These are phyloP conservation scores for Leguminivora glycinivorella DNA, from an alignment of 1,140 invertebrate genomes.

Conservation along the genomic window DNA sequence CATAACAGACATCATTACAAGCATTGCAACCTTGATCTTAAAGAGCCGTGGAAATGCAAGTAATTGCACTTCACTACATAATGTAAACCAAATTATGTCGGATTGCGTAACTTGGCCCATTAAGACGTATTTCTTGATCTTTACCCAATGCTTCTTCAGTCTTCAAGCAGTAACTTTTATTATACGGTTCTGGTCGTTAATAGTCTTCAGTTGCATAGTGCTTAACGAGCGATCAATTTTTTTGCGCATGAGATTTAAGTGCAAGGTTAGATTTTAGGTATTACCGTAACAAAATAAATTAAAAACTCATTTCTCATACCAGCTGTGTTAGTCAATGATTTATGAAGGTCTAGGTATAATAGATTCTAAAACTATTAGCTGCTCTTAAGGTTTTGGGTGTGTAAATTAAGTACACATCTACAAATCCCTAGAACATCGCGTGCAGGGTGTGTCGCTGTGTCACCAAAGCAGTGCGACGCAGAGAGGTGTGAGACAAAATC, in stretches of 20 bases:
- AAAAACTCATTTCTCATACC: not conserved
- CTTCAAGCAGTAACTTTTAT: too few relatives aligned
- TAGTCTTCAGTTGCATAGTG: not conserved
- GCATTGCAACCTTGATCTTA: slow-evolving; percentile 17
- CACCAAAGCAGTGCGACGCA: too few relatives aligned
- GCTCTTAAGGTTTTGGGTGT: too few relatives aligned
- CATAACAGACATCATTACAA: slow-evolving; percentile 21
- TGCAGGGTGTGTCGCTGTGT: too few relatives aligned
- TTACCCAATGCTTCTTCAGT: slow-evolving; percentile 30
- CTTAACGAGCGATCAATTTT: slow-evolving; percentile 15
- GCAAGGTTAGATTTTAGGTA: slow-evolving; percentile 4
- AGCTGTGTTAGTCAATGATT: not conserved
- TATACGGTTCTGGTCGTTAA: too few relatives aligned
- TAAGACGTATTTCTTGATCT: slow-evolving; percentile 15
- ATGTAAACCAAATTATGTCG: not conserved
- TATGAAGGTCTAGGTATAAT: too few relatives aligned
- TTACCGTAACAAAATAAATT: not conserved
- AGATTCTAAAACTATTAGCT: too few relatives aligned
- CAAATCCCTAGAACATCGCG: too few relatives aligned
- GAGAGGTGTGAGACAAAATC: too few relatives aligned
- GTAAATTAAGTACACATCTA: too few relatives aligned
- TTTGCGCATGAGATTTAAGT: slow-evolving; percentile 7
- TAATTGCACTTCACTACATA: slow-evolving; percentile 7
- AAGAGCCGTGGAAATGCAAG: slow-evolving; percentile 18
- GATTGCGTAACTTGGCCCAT: slow-evolving; percentile 14